Conservation (phyloP, 2,888 invertebrate species). For the Aricia artaxerxes region DNA sequence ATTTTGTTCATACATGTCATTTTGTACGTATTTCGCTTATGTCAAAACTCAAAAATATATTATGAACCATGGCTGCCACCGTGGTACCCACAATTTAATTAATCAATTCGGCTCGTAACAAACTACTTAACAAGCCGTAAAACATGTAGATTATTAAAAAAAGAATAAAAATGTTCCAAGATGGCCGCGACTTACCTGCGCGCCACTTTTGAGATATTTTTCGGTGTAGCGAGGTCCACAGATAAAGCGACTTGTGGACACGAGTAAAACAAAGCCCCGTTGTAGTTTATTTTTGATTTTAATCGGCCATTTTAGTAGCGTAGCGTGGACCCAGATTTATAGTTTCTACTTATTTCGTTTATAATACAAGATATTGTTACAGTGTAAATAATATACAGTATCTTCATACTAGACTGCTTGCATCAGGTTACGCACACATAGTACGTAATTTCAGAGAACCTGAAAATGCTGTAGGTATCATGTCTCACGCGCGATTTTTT, state of each 20-base stretch:
- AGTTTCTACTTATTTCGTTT: conserved; percentile 38
- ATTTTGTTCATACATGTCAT: too few species aligned
- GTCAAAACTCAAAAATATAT: conserved; percentile 40
- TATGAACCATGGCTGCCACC: conserved; percentile 54
- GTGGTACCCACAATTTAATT: conserved; percentile 64
- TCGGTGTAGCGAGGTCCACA: conserved; percentile 52
- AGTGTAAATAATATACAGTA: background rate
- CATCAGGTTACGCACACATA: background rate
- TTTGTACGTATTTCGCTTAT: too few species aligned
- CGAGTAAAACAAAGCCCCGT: conserved; percentile 72
- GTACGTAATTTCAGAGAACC: background rate
- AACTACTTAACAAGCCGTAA: conserved; percentile 72
- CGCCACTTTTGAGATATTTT: conserved; percentile 56
- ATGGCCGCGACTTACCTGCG: conserved; percentile 71
- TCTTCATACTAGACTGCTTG: background rate
- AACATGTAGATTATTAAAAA: conserved; percentile 75
- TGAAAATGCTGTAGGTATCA: background rate
- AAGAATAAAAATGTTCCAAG: conserved; percentile 64
- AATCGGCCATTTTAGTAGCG: conserved; percentile 65
- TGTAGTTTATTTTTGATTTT: conserved; percentile 72
- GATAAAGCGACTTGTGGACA: conserved; percentile 73
- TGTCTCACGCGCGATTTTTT: too few species aligned
- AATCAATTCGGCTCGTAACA: conserved; percentile 63
- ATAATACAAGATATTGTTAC: background rate
- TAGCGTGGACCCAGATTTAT: conserved; percentile 59